Conservation (phyloP, 1,140 invertebrate species). For the Brachionus paranguensis region DNA sequence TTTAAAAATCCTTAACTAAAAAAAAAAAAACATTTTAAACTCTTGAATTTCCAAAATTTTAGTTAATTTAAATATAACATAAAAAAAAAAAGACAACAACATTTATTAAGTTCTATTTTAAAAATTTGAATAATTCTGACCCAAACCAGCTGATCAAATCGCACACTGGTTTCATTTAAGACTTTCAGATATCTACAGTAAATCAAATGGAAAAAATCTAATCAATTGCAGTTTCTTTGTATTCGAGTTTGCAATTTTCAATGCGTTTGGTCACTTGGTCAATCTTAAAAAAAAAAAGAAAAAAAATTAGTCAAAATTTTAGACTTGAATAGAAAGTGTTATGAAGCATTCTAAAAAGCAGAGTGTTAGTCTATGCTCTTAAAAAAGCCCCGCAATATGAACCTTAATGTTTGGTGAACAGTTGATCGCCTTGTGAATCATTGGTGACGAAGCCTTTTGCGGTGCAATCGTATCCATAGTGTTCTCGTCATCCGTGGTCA, state of each 20-base stretch:
- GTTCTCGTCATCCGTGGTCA: neutral
- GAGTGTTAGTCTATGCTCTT: neutral
- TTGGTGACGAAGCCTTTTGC: conserved; percentile 17
- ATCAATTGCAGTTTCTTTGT: conserved; percentile 25
- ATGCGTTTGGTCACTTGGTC: conserved; percentile 12
- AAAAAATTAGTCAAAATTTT: neutral
- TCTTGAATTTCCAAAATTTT: neutral
- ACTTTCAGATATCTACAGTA: neutral
- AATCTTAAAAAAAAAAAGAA: conserved; percentile 2
- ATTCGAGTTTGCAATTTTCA: conserved; percentile 17
- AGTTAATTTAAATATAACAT: conserved; percentile 10
- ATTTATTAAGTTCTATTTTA: neutral
- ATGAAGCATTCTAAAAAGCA: conserved; percentile 6
- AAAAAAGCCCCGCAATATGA: neutral
- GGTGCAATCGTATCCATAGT: neutral
- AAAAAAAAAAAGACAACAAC: neutral
- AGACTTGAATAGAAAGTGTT: neutral
- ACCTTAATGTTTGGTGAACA: neutral
- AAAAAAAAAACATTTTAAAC: neutral
- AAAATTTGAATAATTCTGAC: conserved; percentile 7
- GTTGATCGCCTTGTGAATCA: neutral
- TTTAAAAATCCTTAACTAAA: conserved; percentile 24
- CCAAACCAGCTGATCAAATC: neutral
- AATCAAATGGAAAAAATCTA: neutral
- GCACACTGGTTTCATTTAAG: neutral